Evolutionary conservation across 2,797 vertebrate genomes (phyloP).

Genomic region (Artibeus jamaicensis): DNA sequence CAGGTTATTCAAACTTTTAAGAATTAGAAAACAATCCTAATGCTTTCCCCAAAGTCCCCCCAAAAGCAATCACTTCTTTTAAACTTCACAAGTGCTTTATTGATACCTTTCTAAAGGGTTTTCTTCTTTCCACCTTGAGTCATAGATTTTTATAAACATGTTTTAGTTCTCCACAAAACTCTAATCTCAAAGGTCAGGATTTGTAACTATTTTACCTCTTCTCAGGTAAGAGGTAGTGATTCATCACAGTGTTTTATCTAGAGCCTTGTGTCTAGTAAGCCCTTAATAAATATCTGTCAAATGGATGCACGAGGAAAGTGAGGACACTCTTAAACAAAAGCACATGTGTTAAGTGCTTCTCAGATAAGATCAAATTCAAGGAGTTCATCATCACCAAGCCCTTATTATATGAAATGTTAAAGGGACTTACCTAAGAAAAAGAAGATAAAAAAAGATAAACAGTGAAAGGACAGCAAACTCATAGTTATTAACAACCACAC

Average conservation of each 20-base stretch:
- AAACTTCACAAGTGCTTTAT: not conserved
- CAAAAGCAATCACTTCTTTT: not conserved
- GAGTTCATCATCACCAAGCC: no score
- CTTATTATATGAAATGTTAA: no score
- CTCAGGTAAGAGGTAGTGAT: not conserved
- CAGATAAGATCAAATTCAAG: no score
- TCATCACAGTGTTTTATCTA: not conserved
- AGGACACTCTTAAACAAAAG: conserved; percentile 15
- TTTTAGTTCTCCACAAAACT: not conserved
- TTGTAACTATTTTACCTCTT: not conserved
- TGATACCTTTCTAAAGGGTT: not conserved
- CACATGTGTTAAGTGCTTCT: no score
- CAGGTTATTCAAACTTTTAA: not conserved
- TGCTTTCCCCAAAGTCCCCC: not conserved
- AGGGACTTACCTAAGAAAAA: no score
- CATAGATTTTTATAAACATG: not conserved
- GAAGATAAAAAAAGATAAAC: no score
- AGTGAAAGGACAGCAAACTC: no score
- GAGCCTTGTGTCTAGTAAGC: not conserved
- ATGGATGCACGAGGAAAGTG: not conserved
- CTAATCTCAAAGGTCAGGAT: not conserved
- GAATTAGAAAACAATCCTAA: not conserved
- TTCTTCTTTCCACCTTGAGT: not conserved
- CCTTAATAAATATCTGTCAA: not conserved
- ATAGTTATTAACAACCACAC: no score